These are phyloP conservation scores for Apoda limacodes DNA, from an alignment of 2,888 invertebrate species.

Conservation along the genomic window DNA sequence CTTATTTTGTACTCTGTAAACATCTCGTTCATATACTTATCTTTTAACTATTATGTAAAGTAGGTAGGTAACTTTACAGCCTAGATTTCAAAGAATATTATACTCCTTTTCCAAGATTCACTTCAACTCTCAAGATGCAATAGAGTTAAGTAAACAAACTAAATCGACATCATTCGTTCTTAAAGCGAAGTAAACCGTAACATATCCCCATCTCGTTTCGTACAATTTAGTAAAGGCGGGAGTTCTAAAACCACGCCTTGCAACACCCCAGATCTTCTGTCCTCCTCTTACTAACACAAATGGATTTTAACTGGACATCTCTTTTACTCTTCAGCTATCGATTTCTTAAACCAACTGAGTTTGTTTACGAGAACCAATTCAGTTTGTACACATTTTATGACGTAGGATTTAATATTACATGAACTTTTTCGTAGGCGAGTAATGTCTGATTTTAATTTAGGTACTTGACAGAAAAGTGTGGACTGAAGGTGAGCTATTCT, in stretches of 20 bases:
- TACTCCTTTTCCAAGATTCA: too few species aligned
- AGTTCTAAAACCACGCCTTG: constrained; percentile 46
- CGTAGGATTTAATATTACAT: too few species aligned
- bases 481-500: too few species aligned
- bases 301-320: constrained; percentile 27
- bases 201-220: constrained; percentile 28
- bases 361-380: constrained; percentile 56
- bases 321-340: constrained; percentile 39
- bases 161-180: constrained; percentile 6
- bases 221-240: constrained; percentile 35
- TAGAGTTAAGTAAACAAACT: too few species aligned
- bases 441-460: too few species aligned
- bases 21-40: too few species aligned
- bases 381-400: constrained; percentile 35
- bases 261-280: constrained; percentile 30
- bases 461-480: too few species aligned
- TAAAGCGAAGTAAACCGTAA: constrained; percentile 12
- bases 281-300: constrained; percentile 35
- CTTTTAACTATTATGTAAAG: too few species aligned
- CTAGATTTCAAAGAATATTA: constrained; percentile 8
- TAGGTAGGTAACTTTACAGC: constrained; percentile 2
- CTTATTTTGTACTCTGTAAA: too few species aligned
- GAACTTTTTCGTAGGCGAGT: too few species aligned
- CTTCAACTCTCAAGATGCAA: too few species aligned
- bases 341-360: constrained; percentile 37